Evolutionary conservation across 1,140 invertebrate species (phyloP).

Genomic region (Pachyrhynchus sulphureomaculatus): DNA sequence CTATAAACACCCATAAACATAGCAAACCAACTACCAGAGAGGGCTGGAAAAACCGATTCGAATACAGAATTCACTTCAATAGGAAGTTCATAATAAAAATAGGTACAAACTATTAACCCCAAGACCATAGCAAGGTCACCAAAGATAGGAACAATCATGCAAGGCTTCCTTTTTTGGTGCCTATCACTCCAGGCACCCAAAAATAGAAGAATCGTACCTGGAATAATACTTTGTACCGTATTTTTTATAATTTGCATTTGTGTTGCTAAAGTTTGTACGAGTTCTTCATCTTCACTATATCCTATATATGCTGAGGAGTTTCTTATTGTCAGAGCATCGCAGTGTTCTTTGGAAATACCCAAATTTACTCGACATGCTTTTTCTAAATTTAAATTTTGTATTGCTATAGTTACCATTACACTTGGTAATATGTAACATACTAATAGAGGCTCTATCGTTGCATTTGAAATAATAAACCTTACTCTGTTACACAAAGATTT

Average conservation of each 20-base stretch:
- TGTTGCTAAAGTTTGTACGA: slow-evolving; percentile 58
- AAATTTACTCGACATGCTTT: slow-evolving; percentile 67
- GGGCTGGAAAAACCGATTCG: slow-evolving; percentile 58
- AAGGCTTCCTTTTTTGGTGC: slow-evolving; percentile 60
- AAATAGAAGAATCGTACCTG: slow-evolving; percentile 58
- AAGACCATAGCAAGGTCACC: slow-evolving; percentile 52
- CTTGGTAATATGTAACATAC: slow-evolving; percentile 57
- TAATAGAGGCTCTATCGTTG: slow-evolving; percentile 59
- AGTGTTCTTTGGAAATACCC: slow-evolving; percentile 57
- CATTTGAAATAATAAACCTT: slow-evolving; percentile 44
- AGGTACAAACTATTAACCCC: slow-evolving; percentile 43
- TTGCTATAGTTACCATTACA: slow-evolving; percentile 55
- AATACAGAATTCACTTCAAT: slow-evolving; percentile 57
- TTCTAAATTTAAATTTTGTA: slow-evolving; percentile 62
- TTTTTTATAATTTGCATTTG: slow-evolving; percentile 61
- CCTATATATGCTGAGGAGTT: slow-evolving; percentile 50
- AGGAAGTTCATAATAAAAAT: slow-evolving; percentile 54
- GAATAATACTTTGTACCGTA: slow-evolving; percentile 58
- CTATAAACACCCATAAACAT: slow-evolving; percentile 65
- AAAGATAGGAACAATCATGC: slow-evolving; percentile 57
- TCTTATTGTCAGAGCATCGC: slow-evolving; percentile 57
- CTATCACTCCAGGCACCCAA: slow-evolving; percentile 64
- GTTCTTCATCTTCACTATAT: slow-evolving; percentile 54
- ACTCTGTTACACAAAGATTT: slow-evolving; percentile 30
- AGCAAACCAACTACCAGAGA: slow-evolving; percentile 60